These are phyloP conservation scores for Tromatobia lineatoria DNA, from an alignment of 2,888 invertebrate species.

Conservation along the genomic window DNA sequence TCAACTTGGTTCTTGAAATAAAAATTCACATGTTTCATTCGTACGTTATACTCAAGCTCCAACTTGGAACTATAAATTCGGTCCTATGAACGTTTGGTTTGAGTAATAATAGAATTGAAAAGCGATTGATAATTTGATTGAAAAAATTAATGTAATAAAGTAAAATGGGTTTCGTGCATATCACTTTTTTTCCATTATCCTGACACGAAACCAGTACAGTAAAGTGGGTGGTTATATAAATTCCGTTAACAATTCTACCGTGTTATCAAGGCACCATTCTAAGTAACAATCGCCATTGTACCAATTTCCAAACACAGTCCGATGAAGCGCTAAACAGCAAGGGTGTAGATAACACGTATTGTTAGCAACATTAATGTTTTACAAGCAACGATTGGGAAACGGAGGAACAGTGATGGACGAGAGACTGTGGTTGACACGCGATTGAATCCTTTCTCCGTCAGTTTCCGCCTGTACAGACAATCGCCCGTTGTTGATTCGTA, in stretches of 20 bases:
- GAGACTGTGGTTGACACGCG: conserved; percentile 25
- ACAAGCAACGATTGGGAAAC: conserved; percentile 37
- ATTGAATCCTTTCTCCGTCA: conserved; percentile 24
- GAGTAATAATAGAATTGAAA: too few species aligned
- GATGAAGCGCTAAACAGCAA: conserved; percentile 31
- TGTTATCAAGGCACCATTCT: not conserved
- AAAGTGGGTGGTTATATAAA: not conserved
- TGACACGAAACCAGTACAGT: too few species aligned
- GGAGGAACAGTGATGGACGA: conserved; percentile 25
- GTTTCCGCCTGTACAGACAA: conserved; percentile 47
- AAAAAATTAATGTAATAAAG: too few species aligned
- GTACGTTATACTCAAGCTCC: too few species aligned
- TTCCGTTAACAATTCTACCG: not conserved
- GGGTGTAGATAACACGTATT: conserved; percentile 56
- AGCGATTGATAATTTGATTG: too few species aligned
- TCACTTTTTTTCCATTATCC: too few species aligned
- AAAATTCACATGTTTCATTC: too few species aligned
- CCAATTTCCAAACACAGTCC: not conserved
- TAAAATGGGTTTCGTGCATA: too few species aligned
- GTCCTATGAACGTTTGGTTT: too few species aligned
- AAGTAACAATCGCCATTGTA: conserved; percentile 29
- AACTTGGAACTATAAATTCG: too few species aligned
- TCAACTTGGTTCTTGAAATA: too few species aligned
- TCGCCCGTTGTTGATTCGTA: conserved; percentile 56
- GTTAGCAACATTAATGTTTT: conserved; percentile 56